phyloP scores from a whole-genome alignment of 2,888 invertebrate genomes.

The Pachycephus smyrnensis region DNA sequence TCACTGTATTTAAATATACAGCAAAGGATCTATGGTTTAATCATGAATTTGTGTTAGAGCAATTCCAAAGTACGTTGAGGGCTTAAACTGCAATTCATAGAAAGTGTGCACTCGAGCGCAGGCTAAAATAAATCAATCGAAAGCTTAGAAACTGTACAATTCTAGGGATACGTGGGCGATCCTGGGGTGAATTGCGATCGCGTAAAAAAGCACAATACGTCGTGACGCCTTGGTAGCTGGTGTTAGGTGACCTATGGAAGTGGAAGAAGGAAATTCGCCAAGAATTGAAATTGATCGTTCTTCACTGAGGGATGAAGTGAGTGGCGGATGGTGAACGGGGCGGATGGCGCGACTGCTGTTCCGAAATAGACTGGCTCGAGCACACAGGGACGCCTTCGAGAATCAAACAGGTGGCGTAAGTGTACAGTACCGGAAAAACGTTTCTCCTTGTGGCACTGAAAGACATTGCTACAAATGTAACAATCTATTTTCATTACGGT shows the following conservation, averaged over 20 bases:
- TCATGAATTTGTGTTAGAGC: neutral
- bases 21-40: neutral
- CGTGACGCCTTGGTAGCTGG: neutral
- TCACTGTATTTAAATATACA: neutral
- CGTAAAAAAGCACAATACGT: neutral
- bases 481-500: conserved; percentile 59
- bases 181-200: neutral
- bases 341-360: conserved; percentile 15
- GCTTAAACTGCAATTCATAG: neutral
- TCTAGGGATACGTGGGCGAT: neutral
- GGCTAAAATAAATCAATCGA: neutral
- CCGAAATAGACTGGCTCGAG: conserved; percentile 47
- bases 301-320: conserved; percentile 15
- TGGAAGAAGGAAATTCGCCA: conserved; percentile 40
- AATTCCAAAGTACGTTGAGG: neutral
- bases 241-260: neutral
- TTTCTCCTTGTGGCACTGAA: conserved; percentile 14
- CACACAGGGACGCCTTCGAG: conserved; percentile 20
- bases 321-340: conserved; percentile 8
- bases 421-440: conserved; percentile 16
- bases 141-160: neutral
- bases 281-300: conserved; percentile 39
- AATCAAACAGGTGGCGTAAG: conserved; percentile 55
- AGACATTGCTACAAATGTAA: conserved; percentile 45
- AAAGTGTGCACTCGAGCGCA: neutral